Conservation (phyloP, 2,113 vertebrate genomes). For the Cheirogaleus medius region DNA sequence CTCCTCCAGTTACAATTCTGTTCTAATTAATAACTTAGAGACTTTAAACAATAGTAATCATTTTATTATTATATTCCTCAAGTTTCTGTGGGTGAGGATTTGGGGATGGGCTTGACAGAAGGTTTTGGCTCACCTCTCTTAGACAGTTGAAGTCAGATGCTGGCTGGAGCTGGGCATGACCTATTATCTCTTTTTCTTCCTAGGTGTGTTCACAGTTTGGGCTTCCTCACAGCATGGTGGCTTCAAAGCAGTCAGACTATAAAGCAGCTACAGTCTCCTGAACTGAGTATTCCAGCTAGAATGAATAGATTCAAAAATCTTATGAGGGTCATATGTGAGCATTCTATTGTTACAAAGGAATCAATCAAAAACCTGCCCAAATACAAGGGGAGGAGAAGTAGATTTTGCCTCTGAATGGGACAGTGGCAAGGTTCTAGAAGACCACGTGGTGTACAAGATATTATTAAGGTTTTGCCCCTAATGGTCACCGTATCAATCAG, state of each 20-base stretch:
- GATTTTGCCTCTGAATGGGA: no score
- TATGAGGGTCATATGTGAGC: neutral
- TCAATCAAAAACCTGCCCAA: neutral
- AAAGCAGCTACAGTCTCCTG: neutral
- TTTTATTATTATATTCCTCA: neutral
- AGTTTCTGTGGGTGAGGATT: neutral
- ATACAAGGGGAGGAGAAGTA: neutral
- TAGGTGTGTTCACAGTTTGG: neutral
- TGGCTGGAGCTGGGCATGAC: neutral
- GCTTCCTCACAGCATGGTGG: neutral
- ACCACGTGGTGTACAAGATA: neutral
- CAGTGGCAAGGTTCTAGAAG: no score
- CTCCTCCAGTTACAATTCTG: neutral
- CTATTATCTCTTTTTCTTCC: neutral
- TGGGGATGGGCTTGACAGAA: neutral
- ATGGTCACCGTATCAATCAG: neutral
- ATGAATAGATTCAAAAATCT: neutral
- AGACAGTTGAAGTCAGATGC: neutral
- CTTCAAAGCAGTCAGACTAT: neutral
- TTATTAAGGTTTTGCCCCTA: neutral
- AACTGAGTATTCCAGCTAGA: neutral
- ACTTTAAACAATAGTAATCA: neutral
- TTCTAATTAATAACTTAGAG: neutral
- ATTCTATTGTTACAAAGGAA: neutral
- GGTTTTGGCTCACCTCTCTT: neutral